Base-by-base conservation (phyloP, 2,113 vertebrate species). In the Siniperca knerii region DNA sequence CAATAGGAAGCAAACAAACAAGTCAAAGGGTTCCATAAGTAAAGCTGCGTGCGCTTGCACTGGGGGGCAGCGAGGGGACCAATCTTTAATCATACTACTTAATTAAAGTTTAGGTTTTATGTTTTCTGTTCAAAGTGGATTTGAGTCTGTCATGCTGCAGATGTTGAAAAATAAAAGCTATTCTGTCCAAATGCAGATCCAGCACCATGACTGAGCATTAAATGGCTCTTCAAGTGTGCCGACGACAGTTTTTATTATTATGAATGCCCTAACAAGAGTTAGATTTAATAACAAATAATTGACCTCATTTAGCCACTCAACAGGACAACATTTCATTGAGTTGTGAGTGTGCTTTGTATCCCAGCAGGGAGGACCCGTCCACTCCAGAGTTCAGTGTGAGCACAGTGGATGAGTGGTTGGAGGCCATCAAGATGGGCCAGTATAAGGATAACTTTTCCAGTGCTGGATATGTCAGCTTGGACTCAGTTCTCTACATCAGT, bases 361-460 rank as follows among this genome's bases (percentile, higher is more conserved):
- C 68, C 90, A 91, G 85, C 92, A 96, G 95, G 91, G 95, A 96
- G 90, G 96, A 96, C 64, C 95, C 93, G 2, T 90, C 92, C 77
- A 95, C 94, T 13, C 95, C 95, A 72, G 96, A 97, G 82, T 93
- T 96, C 82, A 95, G 94, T 48, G 95, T 96, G 77, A 95, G 66
- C 70, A 96, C 96, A 71, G 94, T 97, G 87, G 96, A 96, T 73
- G 96, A 97, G 82, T 97, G 96, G 96, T 90, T 97, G 75, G 95
- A 97, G 16, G 95, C 94, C 88, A 94, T 96, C 88, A 97, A 96
- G 90, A 96, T 97, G 96, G 95, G 92, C 65, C 96, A 96, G 83
- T 97, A 97, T 84, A 96, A 96, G 85, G 96, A 97, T 35, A 96
- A 94, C 88, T 97, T 97, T 82, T 91, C 96, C 90, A 94, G 89